Evolutionary conservation across 2,888 invertebrate genomes (phyloP), one percentile per base, ranked within the genome.

Genomic region (Temnothorax ravouxi): DNA sequence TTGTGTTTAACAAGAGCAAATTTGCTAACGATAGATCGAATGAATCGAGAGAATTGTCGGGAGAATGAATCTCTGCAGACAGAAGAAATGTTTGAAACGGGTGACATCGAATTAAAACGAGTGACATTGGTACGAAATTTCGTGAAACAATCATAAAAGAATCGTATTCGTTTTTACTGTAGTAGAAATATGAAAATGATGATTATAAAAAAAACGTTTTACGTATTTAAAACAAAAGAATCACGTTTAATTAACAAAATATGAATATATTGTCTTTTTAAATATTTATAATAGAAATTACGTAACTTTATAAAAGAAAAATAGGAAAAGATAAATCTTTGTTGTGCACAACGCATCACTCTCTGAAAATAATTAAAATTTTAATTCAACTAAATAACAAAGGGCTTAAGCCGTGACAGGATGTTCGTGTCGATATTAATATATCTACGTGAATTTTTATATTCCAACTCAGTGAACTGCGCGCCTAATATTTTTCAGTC

Each of bases 1-100:
- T 80, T 2, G 47, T 72, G 59, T 71, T 79, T 79, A 80, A 72
- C 56, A 59, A 79, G 72, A 54, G 9, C 18, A 72, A 80, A 80
- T 80, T 72, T 34, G 4, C 34, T 61, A 13, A 38, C 34, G 47
- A 71, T 38, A 71, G 38, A 47, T 38, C 38, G 38, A 34, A 72
- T 47, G 25, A 47, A 34, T 59, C 18, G 47, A 34, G 47, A 21
- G 47, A 44, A 54, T 47, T 4, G 3, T 29, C 2, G 5, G 15
- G n/a, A 66, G 13, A 79, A 61, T 59, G 25, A 50, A 72, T 77
- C 44, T 56, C 41, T 15, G 3, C 44, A 59, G 52, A 54, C 2
- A 13, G 52, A 44, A 52, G 50, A 75, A 56, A 59, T 25, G 13
- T n/a, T 44, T 52, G 13, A 69, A 79, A 67, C 15, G 11, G 34